Evolutionary conservation across 2,113 vertebrate species (phyloP).

Genomic region (Aythya baeri): DNA sequence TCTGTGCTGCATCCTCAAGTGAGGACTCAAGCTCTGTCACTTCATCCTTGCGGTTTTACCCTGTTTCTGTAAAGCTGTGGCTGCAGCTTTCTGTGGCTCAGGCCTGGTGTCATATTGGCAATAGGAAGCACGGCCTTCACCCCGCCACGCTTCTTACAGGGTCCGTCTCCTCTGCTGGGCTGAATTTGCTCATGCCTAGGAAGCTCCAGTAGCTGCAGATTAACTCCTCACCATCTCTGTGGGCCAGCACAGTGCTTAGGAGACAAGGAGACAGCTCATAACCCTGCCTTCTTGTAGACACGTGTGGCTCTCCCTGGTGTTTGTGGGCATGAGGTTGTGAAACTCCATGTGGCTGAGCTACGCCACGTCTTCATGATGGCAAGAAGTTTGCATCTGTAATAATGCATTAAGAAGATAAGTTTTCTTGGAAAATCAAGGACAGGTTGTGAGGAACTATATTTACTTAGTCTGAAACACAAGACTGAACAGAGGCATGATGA

Average conservation of each 20-base stretch:
- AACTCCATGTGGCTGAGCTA: rapidly evolving
- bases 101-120: not conserved
- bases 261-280: not conserved
- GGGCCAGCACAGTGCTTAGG: not conserved
- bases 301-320: rapidly evolving
- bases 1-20: not conserved
- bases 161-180: not conserved
- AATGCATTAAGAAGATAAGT: not conserved
- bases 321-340: rapidly evolving
- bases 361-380: rapidly evolving
- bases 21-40: not conserved
- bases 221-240: not conserved
- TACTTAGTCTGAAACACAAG: slow-evolving; percentile 19
- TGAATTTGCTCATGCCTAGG: not conserved
- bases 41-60: not conserved
- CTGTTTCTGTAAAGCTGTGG: rapidly evolving
- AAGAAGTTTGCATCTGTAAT: not conserved
- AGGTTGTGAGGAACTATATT: not conserved
- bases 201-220: not conserved
- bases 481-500: not conserved
- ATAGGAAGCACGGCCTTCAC: not conserved
- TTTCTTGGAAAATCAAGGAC: not conserved
- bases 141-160: not conserved
- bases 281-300: not conserved
- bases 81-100: not conserved